phyloP scores from a whole-genome alignment of 2,113 vertebrate genomes.

The Daphoenositta chrysoptera region DNA sequence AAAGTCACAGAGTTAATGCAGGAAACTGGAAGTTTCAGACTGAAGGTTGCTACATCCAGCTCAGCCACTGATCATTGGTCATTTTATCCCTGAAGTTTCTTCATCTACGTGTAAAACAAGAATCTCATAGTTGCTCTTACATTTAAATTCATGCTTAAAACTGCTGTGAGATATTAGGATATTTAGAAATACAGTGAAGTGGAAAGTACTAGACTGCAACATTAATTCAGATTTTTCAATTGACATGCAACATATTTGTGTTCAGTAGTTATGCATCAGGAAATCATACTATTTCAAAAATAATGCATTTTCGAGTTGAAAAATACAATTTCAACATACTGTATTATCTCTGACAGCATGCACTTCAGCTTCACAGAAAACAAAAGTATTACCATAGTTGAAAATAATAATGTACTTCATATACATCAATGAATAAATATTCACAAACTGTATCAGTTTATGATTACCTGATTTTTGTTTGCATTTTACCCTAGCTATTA shows the following conservation, averaged over 20 bases:
- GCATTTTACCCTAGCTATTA: background rate
- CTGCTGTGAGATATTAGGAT: background rate
- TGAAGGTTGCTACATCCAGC: background rate
- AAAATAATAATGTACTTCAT: background rate
- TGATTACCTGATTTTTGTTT: background rate
- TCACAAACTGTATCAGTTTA: background rate
- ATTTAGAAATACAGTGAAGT: background rate
- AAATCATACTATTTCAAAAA: background rate
- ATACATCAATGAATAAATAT: background rate
- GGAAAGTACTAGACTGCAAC: background rate
- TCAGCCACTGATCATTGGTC: accelerated
- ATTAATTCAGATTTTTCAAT: background rate
- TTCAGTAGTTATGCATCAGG: background rate
- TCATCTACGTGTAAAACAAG: background rate
- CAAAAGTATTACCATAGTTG: background rate
- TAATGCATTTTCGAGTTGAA: background rate
- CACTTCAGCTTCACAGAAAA: background rate
- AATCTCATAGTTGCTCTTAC: background rate
- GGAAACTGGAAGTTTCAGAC: background rate
- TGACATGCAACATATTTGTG: background rate
- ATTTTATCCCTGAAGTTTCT: background rate
- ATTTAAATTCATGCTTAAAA: background rate
- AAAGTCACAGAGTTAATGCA: background rate
- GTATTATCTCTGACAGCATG: background rate
- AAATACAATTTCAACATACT: background rate